Base-by-base conservation (phyloP, 1,140 invertebrate genomes). In the Drosophila mayri region DNA sequence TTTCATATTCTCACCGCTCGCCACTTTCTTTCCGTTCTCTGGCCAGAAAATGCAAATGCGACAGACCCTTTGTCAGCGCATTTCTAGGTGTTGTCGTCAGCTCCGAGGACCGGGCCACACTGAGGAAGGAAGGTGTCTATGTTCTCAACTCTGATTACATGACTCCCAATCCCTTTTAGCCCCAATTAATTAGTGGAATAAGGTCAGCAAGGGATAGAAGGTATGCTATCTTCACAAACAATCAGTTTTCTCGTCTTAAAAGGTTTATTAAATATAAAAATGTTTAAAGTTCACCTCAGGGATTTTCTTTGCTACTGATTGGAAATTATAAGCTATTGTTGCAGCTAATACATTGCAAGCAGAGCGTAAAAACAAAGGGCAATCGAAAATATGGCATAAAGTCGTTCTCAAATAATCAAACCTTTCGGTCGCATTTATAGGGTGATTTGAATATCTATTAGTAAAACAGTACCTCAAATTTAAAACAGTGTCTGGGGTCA, bases 21-120 rank as follows among this genome's bases (percentile, higher is more conserved):
- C 72, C 64, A 57, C 66, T 87, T 86, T 79, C 75, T 59, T 75
- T 79, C 74, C 60, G 65, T 81, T 77, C 68, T 76, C 47, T 43
- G 40, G 54, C 57, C 63, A 52, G 43, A 40, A 70, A 78, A 82
- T 81, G 67, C 68, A 64, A 81, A 86, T 86, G 47, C 30, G 62
- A 60, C 12, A 32, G 50, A 35, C 55, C 54, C 47, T 54, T 77
- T 43, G 47, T 10, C 47, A 49, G 25, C 10, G 8, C 12, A 54
- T 32, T 61, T 58, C 37, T 14, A 11, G 10, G 22, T 25, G 14
- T 4, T 8, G 18, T n/a, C 18, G 18, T 14, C n/a, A 37, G 25
- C 7, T 63, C n/a, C 22, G n/a, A n/a, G 18, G 49, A 14, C 30
- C n/a, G 4, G 10, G 49, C 11, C 11, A 44, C 5, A 44, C 1